These are phyloP conservation scores for Odontothrips loti DNA, from an alignment of 2,888 invertebrate genomes.

Conservation along the genomic window DNA sequence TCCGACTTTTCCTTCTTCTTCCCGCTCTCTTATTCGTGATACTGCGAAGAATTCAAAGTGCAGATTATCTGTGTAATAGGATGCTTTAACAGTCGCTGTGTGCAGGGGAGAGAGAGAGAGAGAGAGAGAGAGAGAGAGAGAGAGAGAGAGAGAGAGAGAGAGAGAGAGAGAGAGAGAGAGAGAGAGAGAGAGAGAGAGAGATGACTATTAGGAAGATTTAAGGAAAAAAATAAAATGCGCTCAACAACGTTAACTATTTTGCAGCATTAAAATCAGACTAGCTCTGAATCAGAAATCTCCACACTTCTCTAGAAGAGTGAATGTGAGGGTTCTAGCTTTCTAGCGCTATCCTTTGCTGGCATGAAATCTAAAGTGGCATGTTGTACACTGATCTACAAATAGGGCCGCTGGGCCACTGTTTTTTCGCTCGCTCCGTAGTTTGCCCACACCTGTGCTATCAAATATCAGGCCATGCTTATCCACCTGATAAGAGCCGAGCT, in stretches of 20 bases:
- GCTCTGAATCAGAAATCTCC: too few relatives aligned
- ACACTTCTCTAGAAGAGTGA: too few relatives aligned
- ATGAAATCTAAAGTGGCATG: too few relatives aligned
- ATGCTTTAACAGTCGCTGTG: background rate
- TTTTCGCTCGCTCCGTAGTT: background rate
- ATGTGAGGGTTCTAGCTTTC: too few relatives aligned
- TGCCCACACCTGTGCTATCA: background rate
- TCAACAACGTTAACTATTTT: too few relatives aligned
- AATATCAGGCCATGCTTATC: background rate
- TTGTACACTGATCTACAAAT: too few relatives aligned
- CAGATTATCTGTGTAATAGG: constrained; percentile 23
- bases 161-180: background rate
- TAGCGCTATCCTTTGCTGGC: too few relatives aligned
- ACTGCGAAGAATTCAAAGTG: constrained; percentile 17
- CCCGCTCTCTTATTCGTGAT: background rate
- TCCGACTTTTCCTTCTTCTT: too few relatives aligned
- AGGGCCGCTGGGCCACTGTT: too few relatives aligned
- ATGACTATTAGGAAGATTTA: background rate
- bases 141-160: background rate
- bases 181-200: background rate
- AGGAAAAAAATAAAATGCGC: too few relatives aligned
- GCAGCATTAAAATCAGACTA: too few relatives aligned
- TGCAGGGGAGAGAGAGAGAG: background rate
- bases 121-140: background rate
- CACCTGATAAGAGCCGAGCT: constrained; percentile 6